phyloP scores from a whole-genome alignment of 2,797 vertebrate species.

The Chaenodraco wilsoni region DNA sequence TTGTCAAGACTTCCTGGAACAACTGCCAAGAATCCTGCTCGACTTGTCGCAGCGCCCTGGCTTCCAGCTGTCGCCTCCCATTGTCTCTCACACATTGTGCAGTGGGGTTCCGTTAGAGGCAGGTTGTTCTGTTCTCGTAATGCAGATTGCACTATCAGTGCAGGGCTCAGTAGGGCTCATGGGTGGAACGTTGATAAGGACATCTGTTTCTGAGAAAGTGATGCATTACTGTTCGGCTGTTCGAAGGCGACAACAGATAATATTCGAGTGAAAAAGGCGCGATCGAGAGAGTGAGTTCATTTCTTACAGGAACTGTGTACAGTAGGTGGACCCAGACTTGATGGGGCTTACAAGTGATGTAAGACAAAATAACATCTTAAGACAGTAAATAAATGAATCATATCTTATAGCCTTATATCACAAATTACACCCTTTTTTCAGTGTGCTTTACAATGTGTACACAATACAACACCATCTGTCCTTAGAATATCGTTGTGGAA shows the following conservation, averaged over 20 bases:
- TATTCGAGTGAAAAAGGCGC: constrained; percentile 51
- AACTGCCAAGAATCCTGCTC: background rate
- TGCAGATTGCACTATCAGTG: constrained; percentile 5
- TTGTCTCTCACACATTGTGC: constrained; percentile 6
- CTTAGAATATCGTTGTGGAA: no score
- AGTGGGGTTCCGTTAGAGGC: background rate
- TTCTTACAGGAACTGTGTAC: background rate
- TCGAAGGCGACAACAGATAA: constrained; percentile 53
- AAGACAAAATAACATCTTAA: background rate
- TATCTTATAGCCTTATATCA: no score
- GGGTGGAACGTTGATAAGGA: constrained; percentile 72
- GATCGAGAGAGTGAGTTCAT: background rate
- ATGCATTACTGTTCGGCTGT: constrained; percentile 44
- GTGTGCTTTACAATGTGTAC: no score
- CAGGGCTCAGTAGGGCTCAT: constrained; percentile 7
- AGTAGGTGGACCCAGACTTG: no score
- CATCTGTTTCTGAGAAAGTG: constrained; percentile 56
- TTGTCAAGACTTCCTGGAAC: background rate
- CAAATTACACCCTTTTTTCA: no score
- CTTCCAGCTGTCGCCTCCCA: background rate
- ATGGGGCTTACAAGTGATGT: background rate
- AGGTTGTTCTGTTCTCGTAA: constrained; percentile 11
- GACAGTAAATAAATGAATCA: background rate
- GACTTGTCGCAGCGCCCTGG: no score
- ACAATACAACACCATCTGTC: no score